A percentile compares a stretch with the other conserved stretches of the same genome.
phyloP scores from a whole-genome alignment of 2,888 invertebrate genomes.

The Cheilosia vulpina region DNA sequence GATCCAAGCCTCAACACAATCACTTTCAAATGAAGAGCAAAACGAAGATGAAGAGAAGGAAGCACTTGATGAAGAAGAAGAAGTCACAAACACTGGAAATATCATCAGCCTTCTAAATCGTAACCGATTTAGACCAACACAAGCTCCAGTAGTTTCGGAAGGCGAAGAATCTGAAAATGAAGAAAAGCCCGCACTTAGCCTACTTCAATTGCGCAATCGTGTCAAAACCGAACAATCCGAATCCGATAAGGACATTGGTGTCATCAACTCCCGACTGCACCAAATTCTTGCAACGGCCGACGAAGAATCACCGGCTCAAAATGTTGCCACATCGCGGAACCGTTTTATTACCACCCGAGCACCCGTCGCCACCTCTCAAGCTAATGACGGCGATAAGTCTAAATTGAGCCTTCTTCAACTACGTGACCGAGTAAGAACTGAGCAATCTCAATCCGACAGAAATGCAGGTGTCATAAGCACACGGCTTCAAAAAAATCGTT shows the following conservation, averaged over 20 bases:
- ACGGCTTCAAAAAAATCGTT: neutral
- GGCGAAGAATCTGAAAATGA: constrained; percentile 1
- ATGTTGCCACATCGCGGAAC: neutral
- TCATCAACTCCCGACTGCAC: constrained; percentile 77
- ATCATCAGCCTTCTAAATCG: constrained; percentile 46
- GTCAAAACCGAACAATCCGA: constrained; percentile 76
- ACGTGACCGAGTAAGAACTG: constrained; percentile 76
- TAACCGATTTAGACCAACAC: constrained; percentile 25
- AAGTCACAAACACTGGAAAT: constrained; percentile 11
- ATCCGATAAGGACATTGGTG: constrained; percentile 62
- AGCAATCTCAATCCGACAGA: constrained; percentile 73
- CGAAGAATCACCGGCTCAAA: neutral
- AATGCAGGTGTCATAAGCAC: constrained; percentile 68
- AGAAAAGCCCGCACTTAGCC: constrained; percentile 60
- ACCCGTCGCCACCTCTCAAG: neutral
- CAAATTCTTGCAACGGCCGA: constrained; percentile 45
- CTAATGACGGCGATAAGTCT: neutral
- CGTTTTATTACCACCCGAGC: neutral
- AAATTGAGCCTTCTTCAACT: constrained; percentile 76
- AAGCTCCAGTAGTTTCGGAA: neutral
- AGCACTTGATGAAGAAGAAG: neutral
- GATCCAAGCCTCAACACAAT: neutral
- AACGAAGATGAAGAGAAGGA: neutral
- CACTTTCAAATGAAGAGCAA: neutral
- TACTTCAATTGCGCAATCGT: constrained; percentile 77